These are phyloP conservation scores for Leucophora obtusa DNA, from an alignment of 2,888 invertebrate species.

Conservation along the genomic window DNA sequence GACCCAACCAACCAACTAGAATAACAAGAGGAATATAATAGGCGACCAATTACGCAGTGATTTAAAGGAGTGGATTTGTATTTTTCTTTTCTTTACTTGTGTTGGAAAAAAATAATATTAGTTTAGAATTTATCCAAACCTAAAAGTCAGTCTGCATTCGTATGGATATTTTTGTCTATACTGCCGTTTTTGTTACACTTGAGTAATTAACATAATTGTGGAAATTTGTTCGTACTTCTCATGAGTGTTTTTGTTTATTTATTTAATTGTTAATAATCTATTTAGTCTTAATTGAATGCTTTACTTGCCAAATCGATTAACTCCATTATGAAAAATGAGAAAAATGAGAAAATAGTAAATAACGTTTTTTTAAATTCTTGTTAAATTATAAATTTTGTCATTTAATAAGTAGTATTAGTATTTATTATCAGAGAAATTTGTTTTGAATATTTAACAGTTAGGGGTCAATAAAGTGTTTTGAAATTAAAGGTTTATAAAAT, in stretches of 20 bases:
- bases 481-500: too few species aligned
- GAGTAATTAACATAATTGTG: slow-evolving; percentile 43
- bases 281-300: slow-evolving; percentile 21
- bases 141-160: slow-evolving; percentile 3
- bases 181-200: slow-evolving; percentile 34
- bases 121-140: slow-evolving; percentile 2
- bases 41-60: not conserved
- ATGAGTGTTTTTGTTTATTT: slow-evolving; percentile 12
- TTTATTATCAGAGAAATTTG: too few species aligned
- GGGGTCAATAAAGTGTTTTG: too few species aligned
- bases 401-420: too few species aligned
- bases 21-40: not conserved
- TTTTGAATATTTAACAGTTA: too few species aligned
- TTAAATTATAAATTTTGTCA: too few species aligned
- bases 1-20: slow-evolving; percentile 8
- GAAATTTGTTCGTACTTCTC: slow-evolving; percentile 37
- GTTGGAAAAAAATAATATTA: not conserved
- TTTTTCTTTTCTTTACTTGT: not conserved
- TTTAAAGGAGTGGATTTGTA: slow-evolving; percentile 11
- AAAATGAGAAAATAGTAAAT: too few species aligned
- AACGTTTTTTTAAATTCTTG: too few species aligned
- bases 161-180: not conserved
- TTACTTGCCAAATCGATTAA: too few species aligned
- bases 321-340: too few species aligned
- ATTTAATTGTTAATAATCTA: slow-evolving; percentile 26